Base-by-base conservation (phyloP, 2,888 invertebrate species). In the Proisotoma minuta region DNA sequence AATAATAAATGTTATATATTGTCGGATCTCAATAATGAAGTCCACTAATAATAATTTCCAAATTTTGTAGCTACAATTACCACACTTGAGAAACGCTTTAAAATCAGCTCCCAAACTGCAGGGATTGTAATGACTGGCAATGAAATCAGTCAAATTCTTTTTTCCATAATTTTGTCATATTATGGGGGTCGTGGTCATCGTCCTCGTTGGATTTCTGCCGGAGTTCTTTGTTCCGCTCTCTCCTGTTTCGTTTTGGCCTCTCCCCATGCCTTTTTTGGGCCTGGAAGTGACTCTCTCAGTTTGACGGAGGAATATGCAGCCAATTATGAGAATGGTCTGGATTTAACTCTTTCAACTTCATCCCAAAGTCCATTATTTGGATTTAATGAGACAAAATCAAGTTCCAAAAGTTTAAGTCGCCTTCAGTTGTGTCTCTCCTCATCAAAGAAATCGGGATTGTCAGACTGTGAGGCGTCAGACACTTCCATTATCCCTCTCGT, bases 21-120 rank as follows among this genome's bases (percentile, higher is more conserved):
- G n/a, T n/a, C n/a, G n/a, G n/a, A n/a, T n/a, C n/a, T n/a, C n/a
- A n/a, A n/a, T n/a, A n/a, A n/a, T n/a, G n/a, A n/a, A n/a, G n/a
- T n/a, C n/a, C n/a, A n/a, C n/a, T n/a, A n/a, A n/a, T n/a, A n/a
- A n/a, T n/a, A n/a, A n/a, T n/a, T n/a, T n/a, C n/a, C n/a, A n/a
- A n/a, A n/a, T n/a, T n/a, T n/a, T n/a, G n/a, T n/a, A n/a, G 87
- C 86, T n/a, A 86, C 85, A 27, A 85, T 87, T 63, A 86, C 87
- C 56, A 87, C 87, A 2, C 79, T 87, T 66, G 87, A 87, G 76
- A 87, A 87, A 75, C 80, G 87, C 70, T 87, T 86, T 75, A 86
- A 85, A 77, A 86, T 87, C 74, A 85, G 86, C 18, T 86, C 85
- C 40, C 82, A 83, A 76, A 86, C 85, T 26, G 85, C 85, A 84